Base-by-base conservation (phyloP, 64 coral and sea anemone species). In the Porites lutea region DNA sequence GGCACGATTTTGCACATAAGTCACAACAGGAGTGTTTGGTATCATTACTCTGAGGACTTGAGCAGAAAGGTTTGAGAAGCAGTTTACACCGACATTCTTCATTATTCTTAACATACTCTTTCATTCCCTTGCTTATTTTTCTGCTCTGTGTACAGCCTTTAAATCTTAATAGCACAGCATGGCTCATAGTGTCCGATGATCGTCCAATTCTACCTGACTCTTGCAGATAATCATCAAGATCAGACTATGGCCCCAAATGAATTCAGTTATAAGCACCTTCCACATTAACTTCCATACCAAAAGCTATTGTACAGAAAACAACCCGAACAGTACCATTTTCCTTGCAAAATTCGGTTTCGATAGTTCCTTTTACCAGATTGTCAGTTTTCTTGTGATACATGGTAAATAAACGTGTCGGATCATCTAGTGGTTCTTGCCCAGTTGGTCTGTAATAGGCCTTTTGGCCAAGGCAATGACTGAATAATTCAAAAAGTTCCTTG, bases 301-400 rank as follows among this genome's bases (percentile, higher is more conserved):
- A 91, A 0, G 88, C 92, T 78, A 94, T 89, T 1, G 88, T 84
- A 54, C 92, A 94, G 60, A 98, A 84, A 2, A 98, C 77, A 27
- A 94, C 88, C 6, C 91, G 18, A 2, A 96, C 95, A 27, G 12
- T 87, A 0, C 91, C 95, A 93, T 90, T 22, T 50, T 8, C 53
- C 61, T 97, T 93, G 58, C 91, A 93, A 67, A 97, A 77, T n/a
- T 93, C 88, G 15, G 14, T 93, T 15, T 93, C 95, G 4, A 91
- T 57, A 6, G 60, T 80, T 55, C 14, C 48, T 51, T 97, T 97
- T 2, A 97, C 95, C 16, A 94, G 53, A 2, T 77, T 45, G 21
- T 98, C 76, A 3, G 89, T 94, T 13, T 75, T 98, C 16, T 70
- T 92, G 69, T 94, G 92, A 13, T 98, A 98, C 92, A 98, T 94